Evolutionary conservation across 1,140 invertebrate species (phyloP).

Genomic region (Brachionus sp.): DNA sequence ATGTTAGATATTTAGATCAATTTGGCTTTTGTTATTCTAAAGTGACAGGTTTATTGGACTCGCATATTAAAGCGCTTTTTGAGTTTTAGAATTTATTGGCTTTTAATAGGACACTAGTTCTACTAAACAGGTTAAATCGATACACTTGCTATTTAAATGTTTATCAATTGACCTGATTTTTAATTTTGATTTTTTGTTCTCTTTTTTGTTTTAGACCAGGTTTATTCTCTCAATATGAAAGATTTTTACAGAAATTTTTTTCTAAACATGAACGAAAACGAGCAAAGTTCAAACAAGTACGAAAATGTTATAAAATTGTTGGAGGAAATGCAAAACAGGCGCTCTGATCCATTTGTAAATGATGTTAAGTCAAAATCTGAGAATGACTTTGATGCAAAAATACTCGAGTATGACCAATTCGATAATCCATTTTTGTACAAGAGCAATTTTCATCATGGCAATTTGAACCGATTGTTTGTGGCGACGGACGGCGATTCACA

Average conservation of each 20-base stretch:
- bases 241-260: constrained; percentile 29
- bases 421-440: constrained; percentile 35
- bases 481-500: neutral
- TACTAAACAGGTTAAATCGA: neutral
- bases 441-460: neutral
- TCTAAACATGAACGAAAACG: constrained; percentile 19
- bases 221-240: neutral
- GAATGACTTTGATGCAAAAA: neutral
- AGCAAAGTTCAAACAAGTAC: neutral
- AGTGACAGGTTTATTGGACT: neutral
- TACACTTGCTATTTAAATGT: neutral
- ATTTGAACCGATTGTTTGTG: neutral
- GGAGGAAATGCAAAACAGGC: neutral
- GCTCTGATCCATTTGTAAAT: neutral
- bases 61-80: neutral
- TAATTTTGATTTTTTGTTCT: neutral
- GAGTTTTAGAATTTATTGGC: neutral
- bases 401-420: neutral
- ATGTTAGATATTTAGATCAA: neutral
- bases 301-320: neutral
- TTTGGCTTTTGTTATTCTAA: neutral
- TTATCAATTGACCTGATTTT: constrained; percentile 29
- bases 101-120: neutral
- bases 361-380: neutral
- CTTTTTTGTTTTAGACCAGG: neutral